These are phyloP conservation scores for Megalurothrips usitatus DNA, from an alignment of 2,888 invertebrate species.

Conservation along the genomic window DNA sequence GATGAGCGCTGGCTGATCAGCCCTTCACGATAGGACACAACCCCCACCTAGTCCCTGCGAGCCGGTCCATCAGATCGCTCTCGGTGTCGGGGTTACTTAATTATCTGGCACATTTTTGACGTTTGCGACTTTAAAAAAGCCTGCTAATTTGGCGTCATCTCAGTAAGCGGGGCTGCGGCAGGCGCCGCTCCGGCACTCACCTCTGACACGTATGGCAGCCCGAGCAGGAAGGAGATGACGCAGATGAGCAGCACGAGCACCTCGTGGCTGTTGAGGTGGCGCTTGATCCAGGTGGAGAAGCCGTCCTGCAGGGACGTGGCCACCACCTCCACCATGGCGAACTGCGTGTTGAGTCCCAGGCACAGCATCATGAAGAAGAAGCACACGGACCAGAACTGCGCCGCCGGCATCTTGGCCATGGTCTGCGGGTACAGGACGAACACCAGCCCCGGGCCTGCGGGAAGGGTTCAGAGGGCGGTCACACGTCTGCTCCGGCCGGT, in stretches of 20 bases:
- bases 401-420: slow-evolving; percentile 86
- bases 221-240: slow-evolving; percentile 73
- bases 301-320: slow-evolving; percentile 92
- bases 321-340: slow-evolving; percentile 91
- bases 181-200: too few species aligned
- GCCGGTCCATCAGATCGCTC: too few species aligned
- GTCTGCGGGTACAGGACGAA: slow-evolving; percentile 91
- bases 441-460: slow-evolving; percentile 74
- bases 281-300: slow-evolving; percentile 81
- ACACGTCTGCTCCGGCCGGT: slow-evolving; percentile 17
- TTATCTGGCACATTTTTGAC: too few species aligned
- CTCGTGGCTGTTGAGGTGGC: slow-evolving; percentile 78
- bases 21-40: too few species aligned
- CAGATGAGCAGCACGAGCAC: slow-evolving; percentile 79
- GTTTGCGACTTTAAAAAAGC: too few species aligned
- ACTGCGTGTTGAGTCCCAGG: slow-evolving; percentile 82
- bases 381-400: slow-evolving; percentile 83
- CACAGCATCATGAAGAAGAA: slow-evolving; percentile 89
- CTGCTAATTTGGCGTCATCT: too few species aligned
- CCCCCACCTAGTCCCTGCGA: too few species aligned
- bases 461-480: neutral
- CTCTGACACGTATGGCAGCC: slow-evolving; percentile 82
- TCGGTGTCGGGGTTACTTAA: too few species aligned
- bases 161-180: too few species aligned
- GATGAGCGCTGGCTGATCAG: too few species aligned